These are phyloP conservation scores for Miltochrista miniata DNA, from an alignment of 2,888 invertebrate species.

Conservation along the genomic window DNA sequence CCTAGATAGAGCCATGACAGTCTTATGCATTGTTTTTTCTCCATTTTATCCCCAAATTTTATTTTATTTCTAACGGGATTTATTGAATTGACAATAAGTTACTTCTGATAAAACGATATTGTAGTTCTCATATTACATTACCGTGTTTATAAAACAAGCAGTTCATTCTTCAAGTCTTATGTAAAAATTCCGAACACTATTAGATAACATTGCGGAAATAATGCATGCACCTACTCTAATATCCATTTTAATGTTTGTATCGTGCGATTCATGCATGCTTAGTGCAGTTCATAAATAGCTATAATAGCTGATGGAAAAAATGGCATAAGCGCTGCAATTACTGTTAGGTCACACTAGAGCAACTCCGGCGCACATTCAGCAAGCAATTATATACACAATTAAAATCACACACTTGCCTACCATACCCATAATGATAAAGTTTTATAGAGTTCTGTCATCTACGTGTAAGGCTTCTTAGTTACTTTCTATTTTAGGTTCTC, in stretches of 20 bases:
- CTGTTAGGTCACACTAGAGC: slow-evolving; percentile 61
- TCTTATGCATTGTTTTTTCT: too few species aligned
- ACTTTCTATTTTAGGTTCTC: neutral
- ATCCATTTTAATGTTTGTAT: slow-evolving; percentile 30
- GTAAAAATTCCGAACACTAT: slow-evolving; percentile 3
- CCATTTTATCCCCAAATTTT: too few species aligned
- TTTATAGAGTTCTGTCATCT: slow-evolving; percentile 18
- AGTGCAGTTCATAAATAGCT: slow-evolving; percentile 57
- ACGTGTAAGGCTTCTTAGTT: neutral
- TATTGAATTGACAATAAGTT: too few species aligned
- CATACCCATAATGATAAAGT: slow-evolving; percentile 20
- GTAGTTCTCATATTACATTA: too few species aligned
- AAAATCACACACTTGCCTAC: slow-evolving; percentile 34
- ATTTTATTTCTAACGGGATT: too few species aligned
- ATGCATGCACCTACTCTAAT: slow-evolving; percentile 24
- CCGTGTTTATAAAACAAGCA: too few species aligned
- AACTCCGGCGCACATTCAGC: slow-evolving; percentile 44
- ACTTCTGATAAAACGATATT: too few species aligned
- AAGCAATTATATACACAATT: slow-evolving; percentile 44
- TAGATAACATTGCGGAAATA: slow-evolving; percentile 33
- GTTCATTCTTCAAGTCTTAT: neutral
- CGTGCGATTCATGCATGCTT: slow-evolving; percentile 44
- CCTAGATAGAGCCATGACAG: too few species aligned
- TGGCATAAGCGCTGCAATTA: slow-evolving; percentile 55
- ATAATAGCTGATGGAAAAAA: slow-evolving; percentile 59